phyloP scores from a whole-genome alignment of 1,140 invertebrate genomes.

The Spodoptera frugiperda region DNA sequence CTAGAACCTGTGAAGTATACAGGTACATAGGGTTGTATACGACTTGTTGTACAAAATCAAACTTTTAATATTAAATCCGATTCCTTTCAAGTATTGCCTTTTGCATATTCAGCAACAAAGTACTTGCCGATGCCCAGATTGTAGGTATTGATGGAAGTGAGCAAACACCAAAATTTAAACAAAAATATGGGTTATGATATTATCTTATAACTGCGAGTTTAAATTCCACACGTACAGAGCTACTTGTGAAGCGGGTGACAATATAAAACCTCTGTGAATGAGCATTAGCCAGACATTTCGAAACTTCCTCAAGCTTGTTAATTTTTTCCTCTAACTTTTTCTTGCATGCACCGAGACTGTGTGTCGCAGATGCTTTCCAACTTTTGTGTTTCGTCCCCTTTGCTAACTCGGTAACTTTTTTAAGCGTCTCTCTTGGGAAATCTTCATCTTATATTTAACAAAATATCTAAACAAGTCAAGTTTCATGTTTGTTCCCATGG shows the following conservation, averaged over 20 bases:
- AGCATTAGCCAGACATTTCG: slow-evolving; percentile 11
- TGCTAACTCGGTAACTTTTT: slow-evolving; percentile 44
- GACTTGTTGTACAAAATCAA: neutral
- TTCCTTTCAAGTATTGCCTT: neutral
- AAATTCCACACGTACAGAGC: neutral
- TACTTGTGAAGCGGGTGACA: slow-evolving; percentile 9
- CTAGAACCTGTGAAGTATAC: slow-evolving; percentile 12
- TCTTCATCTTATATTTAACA: slow-evolving; percentile 42
- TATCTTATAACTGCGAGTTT: neutral
- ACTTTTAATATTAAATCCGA: neutral
- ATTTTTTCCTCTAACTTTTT: slow-evolving; percentile 28
- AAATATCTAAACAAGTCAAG: slow-evolving; percentile 33
- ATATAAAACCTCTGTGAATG: slow-evolving; percentile 31
- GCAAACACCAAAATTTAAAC: neutral
- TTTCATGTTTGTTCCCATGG: slow-evolving; percentile 2
- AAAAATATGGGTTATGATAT: neutral
- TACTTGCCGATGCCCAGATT: neutral
- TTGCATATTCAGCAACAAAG: neutral
- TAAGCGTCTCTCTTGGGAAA: slow-evolving; percentile 41
- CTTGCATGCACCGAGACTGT: slow-evolving; percentile 35
- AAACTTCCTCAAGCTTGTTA: slow-evolving; percentile 20
- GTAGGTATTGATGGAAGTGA: neutral
- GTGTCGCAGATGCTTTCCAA: slow-evolving; percentile 35
- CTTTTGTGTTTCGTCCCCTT: slow-evolving; percentile 40
- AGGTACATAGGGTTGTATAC: neutral